A percentile compares a stretch with the other conserved stretches of the same genome.
Evolutionary conservation across 2,113 vertebrate species (phyloP).

Genomic region (Leucopsar rothschildi): DNA sequence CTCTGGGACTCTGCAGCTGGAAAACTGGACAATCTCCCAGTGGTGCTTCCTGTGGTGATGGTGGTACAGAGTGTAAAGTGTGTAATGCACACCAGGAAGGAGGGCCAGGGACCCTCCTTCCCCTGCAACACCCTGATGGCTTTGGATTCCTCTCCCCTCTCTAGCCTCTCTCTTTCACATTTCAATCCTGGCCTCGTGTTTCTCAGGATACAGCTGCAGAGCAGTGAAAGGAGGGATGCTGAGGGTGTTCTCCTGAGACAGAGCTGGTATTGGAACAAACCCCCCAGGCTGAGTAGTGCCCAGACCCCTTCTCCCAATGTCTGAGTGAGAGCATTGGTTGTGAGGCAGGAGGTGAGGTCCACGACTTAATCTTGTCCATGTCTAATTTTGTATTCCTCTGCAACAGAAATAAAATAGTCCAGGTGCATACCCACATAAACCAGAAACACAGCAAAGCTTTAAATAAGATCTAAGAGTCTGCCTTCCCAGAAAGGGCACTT

Average conservation of each 20-base stretch:
- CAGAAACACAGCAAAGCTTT: not conserved
- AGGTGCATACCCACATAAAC: not conserved
- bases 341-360: not conserved
- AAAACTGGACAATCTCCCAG: not conserved
- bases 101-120: not conserved
- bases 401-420: not conserved
- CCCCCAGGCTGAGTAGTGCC: not conserved
- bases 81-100: fast-evolving
- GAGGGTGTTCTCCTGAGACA: not conserved
- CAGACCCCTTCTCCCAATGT: fast-evolving
- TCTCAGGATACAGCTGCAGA: not conserved
- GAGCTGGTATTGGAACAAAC: not conserved
- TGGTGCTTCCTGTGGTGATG: not conserved
- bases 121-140: not conserved
- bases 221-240: not conserved
- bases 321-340: fast-evolving
- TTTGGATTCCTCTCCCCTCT: not conserved
- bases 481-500: conserved; percentile 3
- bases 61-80: not conserved
- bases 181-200: not conserved
- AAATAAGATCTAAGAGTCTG: not conserved
- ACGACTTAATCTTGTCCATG: not conserved
- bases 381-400: not conserved
- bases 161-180: not conserved
- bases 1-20: not conserved